A percentile compares a stretch with the other conserved stretches of the same genome.
These are phyloP conservation scores for Okapia johnstoni DNA, from an alignment of 2,113 vertebrate genomes.

Conservation along the genomic window DNA sequence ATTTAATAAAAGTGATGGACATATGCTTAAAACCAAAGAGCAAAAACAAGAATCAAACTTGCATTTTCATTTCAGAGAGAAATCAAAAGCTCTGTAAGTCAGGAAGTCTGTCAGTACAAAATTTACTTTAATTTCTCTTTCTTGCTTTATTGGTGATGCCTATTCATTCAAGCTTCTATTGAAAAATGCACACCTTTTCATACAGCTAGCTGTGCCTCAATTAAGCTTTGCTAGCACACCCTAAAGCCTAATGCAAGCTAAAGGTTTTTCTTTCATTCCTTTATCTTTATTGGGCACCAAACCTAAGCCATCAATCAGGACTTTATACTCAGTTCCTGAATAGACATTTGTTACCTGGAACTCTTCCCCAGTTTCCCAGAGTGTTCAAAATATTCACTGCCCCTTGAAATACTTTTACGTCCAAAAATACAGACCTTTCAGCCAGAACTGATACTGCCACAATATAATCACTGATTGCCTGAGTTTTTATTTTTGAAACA, in stretches of 20 bases:
- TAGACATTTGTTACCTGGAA: slow-evolving; percentile 70
- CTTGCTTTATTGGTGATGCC: background rate
- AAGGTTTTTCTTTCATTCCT: slow-evolving; percentile 74
- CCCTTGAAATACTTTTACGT: slow-evolving; percentile 65
- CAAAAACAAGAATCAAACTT: background rate
- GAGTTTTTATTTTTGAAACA: slow-evolving; percentile 50
- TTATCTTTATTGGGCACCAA: slow-evolving; percentile 61
- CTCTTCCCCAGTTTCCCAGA: slow-evolving; percentile 59
- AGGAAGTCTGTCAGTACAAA: slow-evolving; percentile 2
- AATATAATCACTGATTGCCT: background rate
- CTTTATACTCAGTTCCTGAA: slow-evolving; percentile 62
- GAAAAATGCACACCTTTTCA: slow-evolving; percentile 36
- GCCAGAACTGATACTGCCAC: background rate
- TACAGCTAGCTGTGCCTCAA: slow-evolving; percentile 56
- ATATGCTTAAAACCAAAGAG: background rate
- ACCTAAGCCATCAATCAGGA: slow-evolving; percentile 55
- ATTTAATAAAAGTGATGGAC: background rate
- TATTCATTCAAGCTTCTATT: background rate
- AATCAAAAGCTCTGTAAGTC: slow-evolving; percentile 3
- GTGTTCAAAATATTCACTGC: slow-evolving; percentile 50
- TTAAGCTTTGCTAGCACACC: slow-evolving; percentile 69
- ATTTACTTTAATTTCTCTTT: slow-evolving; percentile 45
- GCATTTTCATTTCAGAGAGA: slow-evolving; percentile 15
- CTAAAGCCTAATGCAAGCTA: slow-evolving; percentile 64
- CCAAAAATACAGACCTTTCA: slow-evolving; percentile 56